Evolutionary conservation across 2,113 vertebrate species (phyloP).

Genomic region (Rhombomys opimus): DNA sequence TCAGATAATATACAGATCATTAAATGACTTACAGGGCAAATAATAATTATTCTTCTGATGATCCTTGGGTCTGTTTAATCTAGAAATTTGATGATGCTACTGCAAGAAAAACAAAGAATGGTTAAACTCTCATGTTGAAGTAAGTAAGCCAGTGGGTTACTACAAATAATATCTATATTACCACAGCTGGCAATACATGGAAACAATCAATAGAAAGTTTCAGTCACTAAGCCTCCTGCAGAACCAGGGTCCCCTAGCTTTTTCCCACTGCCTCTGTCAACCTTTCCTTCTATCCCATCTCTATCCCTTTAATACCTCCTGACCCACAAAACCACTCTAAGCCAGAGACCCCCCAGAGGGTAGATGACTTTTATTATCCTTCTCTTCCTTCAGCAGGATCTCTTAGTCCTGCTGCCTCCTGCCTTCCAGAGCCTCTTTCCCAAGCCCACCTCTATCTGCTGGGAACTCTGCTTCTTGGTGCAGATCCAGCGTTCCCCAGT

Average conservation of each 20-base stretch:
- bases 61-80: slow-evolving; percentile 47
- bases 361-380: neutral
- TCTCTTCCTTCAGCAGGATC: neutral
- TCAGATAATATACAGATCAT: slow-evolving; percentile 38
- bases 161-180: slow-evolving; percentile 67
- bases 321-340: neutral
- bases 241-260: neutral
- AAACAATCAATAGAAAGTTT: slow-evolving; percentile 79
- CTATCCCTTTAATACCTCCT: neutral
- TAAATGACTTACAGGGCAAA: neutral
- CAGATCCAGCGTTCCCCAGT: neutral
- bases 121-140: slow-evolving; percentile 65
- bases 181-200: slow-evolving; percentile 50
- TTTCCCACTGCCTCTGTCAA: neutral
- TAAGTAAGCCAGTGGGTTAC: slow-evolving; percentile 64
- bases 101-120: slow-evolving; percentile 54
- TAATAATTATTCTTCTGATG: slow-evolving; percentile 44
- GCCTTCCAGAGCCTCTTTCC: too few relatives aligned
- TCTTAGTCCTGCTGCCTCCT: neutral
- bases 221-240: neutral
- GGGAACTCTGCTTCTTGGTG: neutral
- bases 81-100: slow-evolving; percentile 62
- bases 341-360: neutral
- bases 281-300: neutral
- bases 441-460: neutral